These are phyloP conservation scores for Numenius phaeopus DNA, from an alignment of 2,797 vertebrate genomes.

Conservation along the genomic window DNA sequence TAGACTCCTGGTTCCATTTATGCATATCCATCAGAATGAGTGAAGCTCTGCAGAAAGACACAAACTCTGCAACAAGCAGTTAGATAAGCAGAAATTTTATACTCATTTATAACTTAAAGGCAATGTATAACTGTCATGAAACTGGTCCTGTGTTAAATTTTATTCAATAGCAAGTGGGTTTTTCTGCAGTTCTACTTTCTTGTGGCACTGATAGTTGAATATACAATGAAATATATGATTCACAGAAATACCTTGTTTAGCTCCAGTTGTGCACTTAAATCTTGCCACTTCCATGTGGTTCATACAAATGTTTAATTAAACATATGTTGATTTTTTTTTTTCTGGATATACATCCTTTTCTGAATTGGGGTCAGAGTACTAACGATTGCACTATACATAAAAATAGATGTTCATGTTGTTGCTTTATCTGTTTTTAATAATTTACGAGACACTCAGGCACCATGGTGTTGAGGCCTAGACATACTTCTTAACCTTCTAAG, in stretches of 20 bases:
- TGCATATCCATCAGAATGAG: neutral
- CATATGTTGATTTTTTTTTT: neutral
- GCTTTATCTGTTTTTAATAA: slow-evolving; percentile 53
- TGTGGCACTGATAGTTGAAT: neutral
- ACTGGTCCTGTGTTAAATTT: neutral
- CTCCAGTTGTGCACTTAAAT: neutral
- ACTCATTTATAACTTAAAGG: neutral
- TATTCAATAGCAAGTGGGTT: neutral
- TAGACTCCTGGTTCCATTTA: neutral
- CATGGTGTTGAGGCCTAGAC: neutral
- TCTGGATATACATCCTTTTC: neutral
- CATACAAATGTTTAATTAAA: neutral
- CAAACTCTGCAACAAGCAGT: neutral
- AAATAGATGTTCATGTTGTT: slow-evolving; percentile 11
- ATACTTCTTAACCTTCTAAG: slow-evolving; percentile 34
- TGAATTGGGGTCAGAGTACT: neutral
- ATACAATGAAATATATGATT: neutral
- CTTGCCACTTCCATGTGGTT: neutral
- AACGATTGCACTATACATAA: neutral
- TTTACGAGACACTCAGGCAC: slow-evolving; percentile 57
- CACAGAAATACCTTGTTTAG: neutral
- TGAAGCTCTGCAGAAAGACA: neutral
- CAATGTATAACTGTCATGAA: neutral
- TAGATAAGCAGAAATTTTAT: neutral
- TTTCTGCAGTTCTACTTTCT: neutral